Evolutionary conservation across 2,888 invertebrate genomes (phyloP).

Genomic region (Brachypalpus laphriformis): DNA sequence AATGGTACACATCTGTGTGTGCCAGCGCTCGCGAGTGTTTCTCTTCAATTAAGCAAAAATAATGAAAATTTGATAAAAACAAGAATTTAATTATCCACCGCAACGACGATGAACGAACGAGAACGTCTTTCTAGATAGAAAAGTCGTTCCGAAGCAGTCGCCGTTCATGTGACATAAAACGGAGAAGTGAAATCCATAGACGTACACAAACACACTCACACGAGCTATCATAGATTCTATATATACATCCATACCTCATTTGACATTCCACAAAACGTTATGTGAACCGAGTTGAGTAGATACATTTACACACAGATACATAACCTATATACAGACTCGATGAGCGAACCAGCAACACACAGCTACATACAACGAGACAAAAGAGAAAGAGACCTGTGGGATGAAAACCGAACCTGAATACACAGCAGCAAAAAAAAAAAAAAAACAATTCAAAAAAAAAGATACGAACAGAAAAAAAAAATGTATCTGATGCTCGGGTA

Average conservation of each 20-base stretch:
- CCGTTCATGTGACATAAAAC: conserved; percentile 61
- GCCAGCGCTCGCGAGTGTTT: conserved; percentile 47
- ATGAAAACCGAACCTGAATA: conserved; percentile 73
- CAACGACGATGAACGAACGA: conserved; percentile 39
- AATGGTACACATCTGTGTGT: conserved; percentile 40
- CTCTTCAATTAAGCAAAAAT: conserved; percentile 72
- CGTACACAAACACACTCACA: background rate
- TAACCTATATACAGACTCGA: conserved; percentile 63
- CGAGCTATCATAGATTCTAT: background rate
- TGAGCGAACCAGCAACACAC: conserved; percentile 22
- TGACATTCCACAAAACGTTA: conserved; percentile 74
- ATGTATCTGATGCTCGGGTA: conserved; percentile 67
- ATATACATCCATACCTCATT: conserved; percentile 50
- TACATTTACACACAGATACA: conserved; percentile 40
- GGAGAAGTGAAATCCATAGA: conserved; percentile 65
- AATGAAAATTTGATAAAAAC: conserved; percentile 72
- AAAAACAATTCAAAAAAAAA: conserved; percentile 32
- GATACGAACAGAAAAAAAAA: conserved; percentile 56
- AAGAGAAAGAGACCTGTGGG: conserved; percentile 74
- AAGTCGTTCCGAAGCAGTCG: conserved; percentile 48
- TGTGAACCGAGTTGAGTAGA: conserved; percentile 52
- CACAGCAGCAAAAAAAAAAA: conserved; percentile 47
- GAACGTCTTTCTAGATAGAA: conserved; percentile 58
- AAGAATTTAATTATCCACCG: conserved; percentile 69
- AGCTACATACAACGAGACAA: conserved; percentile 36